Percentiles rank a stretch among this genome's conserved stretches.
Conservation (phyloP, 2,113 vertebrate species). For the Monopterus albus region DNA sequence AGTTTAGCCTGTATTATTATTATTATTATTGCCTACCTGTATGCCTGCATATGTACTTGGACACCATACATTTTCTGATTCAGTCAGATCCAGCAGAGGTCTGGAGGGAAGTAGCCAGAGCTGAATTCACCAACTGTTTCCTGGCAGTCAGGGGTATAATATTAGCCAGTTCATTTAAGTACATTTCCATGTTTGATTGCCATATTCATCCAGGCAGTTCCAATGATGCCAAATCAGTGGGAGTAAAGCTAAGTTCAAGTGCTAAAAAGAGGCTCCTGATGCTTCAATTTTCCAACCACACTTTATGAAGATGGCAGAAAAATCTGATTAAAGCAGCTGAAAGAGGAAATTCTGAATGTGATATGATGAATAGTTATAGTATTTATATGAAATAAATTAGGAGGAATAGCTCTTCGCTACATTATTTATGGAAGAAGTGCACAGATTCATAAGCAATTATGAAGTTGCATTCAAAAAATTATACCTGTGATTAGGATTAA, state of each 20-base stretch:
- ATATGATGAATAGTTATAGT: slow-evolving; percentile 29
- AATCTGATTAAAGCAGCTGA: slow-evolving; percentile 16
- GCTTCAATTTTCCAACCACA: slow-evolving; percentile 52
- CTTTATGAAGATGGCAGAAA: slow-evolving; percentile 47
- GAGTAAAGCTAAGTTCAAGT: slow-evolving; percentile 65
- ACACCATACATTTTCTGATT: slow-evolving; percentile 51
- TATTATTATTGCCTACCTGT: slow-evolving; percentile 14
- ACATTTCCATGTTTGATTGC: slow-evolving; percentile 74
- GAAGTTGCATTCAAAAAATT: background rate
- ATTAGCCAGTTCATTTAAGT: slow-evolving; percentile 75
- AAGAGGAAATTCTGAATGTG: slow-evolving; percentile 39
- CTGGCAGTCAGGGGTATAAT: slow-evolving; percentile 64
- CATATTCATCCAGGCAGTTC: slow-evolving; percentile 61
- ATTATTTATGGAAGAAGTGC: slow-evolving; percentile 6
- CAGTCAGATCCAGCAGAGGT: slow-evolving; percentile 45
- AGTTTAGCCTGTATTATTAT: slow-evolving; percentile 3
- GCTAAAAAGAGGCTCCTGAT: slow-evolving; percentile 56
- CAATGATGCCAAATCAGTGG: slow-evolving; percentile 67
- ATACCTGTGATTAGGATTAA: background rate
- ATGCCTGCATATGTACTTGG: slow-evolving; percentile 34
- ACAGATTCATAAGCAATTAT: background rate
- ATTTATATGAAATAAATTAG: slow-evolving; percentile 35
- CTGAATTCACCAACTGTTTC: slow-evolving; percentile 66
- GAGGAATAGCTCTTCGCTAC: slow-evolving; percentile 25
- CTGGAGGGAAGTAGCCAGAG: slow-evolving; percentile 52